These are phyloP conservation scores for Idaea aversata DNA, from an alignment of 2,888 invertebrate genomes.

Conservation along the genomic window DNA sequence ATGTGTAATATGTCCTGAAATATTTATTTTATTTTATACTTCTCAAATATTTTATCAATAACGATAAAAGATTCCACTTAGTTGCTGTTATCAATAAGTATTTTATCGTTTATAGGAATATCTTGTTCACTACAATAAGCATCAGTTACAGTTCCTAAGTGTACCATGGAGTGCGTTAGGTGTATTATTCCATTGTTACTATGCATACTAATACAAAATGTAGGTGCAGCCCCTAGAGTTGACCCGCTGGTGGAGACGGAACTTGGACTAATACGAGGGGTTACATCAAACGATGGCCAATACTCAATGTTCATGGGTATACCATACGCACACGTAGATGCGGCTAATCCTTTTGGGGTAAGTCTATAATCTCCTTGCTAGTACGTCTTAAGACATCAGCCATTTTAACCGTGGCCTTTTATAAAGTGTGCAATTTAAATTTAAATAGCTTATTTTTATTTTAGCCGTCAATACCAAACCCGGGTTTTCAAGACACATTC, in stretches of 20 bases:
- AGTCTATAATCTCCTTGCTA: conserved; percentile 23
- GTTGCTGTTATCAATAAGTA: neutral
- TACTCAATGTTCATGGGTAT: conserved; percentile 59
- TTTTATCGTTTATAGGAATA: neutral
- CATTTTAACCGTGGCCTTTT: neutral
- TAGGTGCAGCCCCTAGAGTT: conserved; percentile 30
- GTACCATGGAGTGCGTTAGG: neutral
- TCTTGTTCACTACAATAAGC: neutral
- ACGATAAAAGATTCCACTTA: neutral
- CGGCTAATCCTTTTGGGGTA: conserved; percentile 54
- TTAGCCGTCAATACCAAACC: conserved; percentile 28
- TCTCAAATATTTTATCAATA: conserved; percentile 6
- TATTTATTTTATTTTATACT: neutral
- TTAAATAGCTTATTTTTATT: conserved; percentile 5
- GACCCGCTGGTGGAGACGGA: conserved; percentile 51
- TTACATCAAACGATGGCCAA: conserved; percentile 46
- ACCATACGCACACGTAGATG: conserved; percentile 51
- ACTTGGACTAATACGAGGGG: conserved; percentile 47
- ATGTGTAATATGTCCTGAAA: too few relatives aligned
- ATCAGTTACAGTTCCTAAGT: neutral
- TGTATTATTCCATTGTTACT: conserved; percentile 13
- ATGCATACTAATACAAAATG: conserved; percentile 22
- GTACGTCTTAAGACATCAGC: neutral
- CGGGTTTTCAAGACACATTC: conserved; percentile 25
- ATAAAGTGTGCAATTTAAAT: neutral